Base-by-base conservation (phyloP, 2,113 vertebrate genomes). In the Crotalus viridis region DNA sequence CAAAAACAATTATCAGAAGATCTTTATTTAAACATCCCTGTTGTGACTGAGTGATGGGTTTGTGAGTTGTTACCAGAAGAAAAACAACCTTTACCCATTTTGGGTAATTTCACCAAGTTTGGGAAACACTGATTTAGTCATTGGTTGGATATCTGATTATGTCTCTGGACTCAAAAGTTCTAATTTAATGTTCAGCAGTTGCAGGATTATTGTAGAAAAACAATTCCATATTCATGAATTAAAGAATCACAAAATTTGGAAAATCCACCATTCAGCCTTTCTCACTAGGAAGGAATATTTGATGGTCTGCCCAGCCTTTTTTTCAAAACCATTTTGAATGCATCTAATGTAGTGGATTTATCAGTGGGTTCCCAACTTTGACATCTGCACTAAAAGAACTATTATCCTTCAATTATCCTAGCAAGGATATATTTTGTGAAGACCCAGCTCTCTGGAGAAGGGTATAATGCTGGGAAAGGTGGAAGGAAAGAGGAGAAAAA, bases 101-200 rank as follows among this genome's bases (percentile, higher is more conserved):
- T 6, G 28, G 64, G 5, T 69, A 33, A 69, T 33, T 69, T 69
- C 12, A 4, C 64, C 64, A 69, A 69, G 13, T 33, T 69, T 69
- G 64, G 13, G 12, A 33, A 69, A 69, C 64, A 69, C n/a, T 69
- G 13, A 26, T 69, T 33, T 88, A 5, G 59, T 48, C 69, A 87
- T 89, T 89, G 89, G 0, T 28, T 61, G 8, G 88, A 26, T 94
- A 94, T 96, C 95, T 91, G 88, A 33, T 43, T 28, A 4, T 51
- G 87, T 57, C 57, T 91, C n/a, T 89, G 10, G 0, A 8, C 92
- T 52, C 46, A 17, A 74, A 94, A 69, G 55, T 85, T 93, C 92
- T 81, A 87, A 56, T 19, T 15, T 0, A 26, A 28, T 87, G 51
- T 95, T 81, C 3, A 85, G n/a, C 43, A 85, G n/a, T 26, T 88